Evolutionary conservation across 2,797 vertebrate species (phyloP), one percentile per base, ranked within the genome.

Genomic region (Acipenser transmontanus): DNA sequence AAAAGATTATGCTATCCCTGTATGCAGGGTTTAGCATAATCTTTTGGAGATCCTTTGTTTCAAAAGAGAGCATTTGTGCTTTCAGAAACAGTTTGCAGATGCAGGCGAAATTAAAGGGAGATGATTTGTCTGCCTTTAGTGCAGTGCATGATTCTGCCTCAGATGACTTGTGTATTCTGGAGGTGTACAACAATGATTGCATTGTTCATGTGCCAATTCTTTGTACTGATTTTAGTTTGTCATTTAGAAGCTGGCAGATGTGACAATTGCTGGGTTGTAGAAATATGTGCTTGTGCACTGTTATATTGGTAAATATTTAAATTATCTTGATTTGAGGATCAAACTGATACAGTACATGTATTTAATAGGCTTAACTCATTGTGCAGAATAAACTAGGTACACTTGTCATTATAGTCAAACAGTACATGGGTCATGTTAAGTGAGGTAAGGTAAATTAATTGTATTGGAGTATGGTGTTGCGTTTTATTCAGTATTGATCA

Each of bases 171-270:
- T 68, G 67, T 62, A 56, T 72, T 77, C 63, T 59, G 62, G 50
- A 71, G 69, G 71, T 54, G 47, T 14, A 6, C 51, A 65, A 49
- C 61, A 73, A 65, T 72, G 63, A 66, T 51, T 69, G 61, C n/a
- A 61, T 68, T 61, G 48, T 70, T 59, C 66, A 67, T 56, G 50
- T 70, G 66, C 64, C 65, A 66, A 54, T 57, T 50, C 52, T 67
- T 57, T 65, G 68, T 66, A 20, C 72, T 50, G 67, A 67, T 64
- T 72, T 34, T 64, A 66, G 47, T 60, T 64, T 70, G 70, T 70
- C 66, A 65, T 63, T 69, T 70, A 69, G 66, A 72, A 62, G 64
- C 68, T 66, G 71, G 63, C 75, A 77, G 75, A 76, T 77, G 77
- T 74, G 77, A 79, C 71, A 71, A 62, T 74, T 74, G 68, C 62